Conservation (phyloP, 2,888 invertebrate genomes). For the Encarsia formosa region DNA sequence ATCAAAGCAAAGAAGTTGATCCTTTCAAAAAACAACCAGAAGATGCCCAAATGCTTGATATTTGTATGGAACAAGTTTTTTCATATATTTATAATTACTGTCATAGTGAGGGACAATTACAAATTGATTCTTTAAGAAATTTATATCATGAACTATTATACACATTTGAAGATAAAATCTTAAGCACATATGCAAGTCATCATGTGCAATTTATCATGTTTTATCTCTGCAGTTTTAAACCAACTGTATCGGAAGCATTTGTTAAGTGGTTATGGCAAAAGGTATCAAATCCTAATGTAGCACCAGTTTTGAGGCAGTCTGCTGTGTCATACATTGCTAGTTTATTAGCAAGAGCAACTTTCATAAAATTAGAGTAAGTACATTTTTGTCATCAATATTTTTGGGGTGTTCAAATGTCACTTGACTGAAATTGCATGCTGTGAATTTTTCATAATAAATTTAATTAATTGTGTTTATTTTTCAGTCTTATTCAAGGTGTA, state of each 20-base stretch:
- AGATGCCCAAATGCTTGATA: constrained; percentile 67
- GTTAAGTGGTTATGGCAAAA: constrained; percentile 70
- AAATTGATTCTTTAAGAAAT: constrained; percentile 48
- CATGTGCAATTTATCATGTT: constrained; percentile 77
- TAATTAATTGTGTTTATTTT: constrained; percentile 28
- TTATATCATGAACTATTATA: constrained; percentile 61
- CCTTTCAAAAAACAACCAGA: constrained; percentile 51
- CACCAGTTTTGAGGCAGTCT: constrained; percentile 64
- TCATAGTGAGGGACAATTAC: constrained; percentile 50
- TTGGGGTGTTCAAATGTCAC: not conserved
- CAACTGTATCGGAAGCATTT: constrained; percentile 61
- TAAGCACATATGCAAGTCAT: constrained; percentile 78
- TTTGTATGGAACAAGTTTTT: constrained; percentile 71
- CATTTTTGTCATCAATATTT: constrained; percentile 4
- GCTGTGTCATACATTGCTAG: constrained; percentile 73
- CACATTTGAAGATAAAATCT: constrained; percentile 74
- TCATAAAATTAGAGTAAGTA: constrained; percentile 60
- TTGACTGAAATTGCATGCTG: no score
- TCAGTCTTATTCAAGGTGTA: constrained; percentile 57
- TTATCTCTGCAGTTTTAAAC: constrained; percentile 66
- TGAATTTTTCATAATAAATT: not conserved
- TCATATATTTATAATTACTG: constrained; percentile 64
- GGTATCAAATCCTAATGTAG: constrained; percentile 63
- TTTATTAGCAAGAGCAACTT: constrained; percentile 66
- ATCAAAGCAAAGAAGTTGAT: constrained; percentile 33